These are phyloP conservation scores for Chloropsis hardwickii DNA, from an alignment of 2,113 vertebrate genomes.

Conservation along the genomic window DNA sequence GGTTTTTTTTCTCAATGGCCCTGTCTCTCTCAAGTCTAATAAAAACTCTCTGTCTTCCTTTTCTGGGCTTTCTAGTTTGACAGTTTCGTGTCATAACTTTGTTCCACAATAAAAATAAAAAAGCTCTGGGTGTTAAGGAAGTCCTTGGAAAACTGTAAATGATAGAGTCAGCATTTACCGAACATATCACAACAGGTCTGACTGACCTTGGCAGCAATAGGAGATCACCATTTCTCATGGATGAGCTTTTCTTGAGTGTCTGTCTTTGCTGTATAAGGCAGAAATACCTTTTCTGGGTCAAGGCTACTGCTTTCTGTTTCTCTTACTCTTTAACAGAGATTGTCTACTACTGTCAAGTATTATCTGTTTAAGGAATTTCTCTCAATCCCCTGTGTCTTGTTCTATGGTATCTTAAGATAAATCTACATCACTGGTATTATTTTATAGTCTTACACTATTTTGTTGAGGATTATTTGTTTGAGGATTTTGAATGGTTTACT, in stretches of 20 bases:
- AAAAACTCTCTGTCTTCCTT: conserved; percentile 29
- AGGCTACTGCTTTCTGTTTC: not conserved
- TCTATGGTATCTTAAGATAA: not conserved
- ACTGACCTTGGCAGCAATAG: conserved; percentile 30
- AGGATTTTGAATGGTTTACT: not conserved
- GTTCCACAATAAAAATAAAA: conserved; percentile 50
- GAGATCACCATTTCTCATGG: conserved; percentile 39
- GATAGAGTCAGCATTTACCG: conserved; percentile 31
- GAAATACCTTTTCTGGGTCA: conserved; percentile 35
- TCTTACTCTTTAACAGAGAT: not conserved
- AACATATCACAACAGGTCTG: conserved; percentile 14
- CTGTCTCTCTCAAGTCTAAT: conserved; percentile 3
- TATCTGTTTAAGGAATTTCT: not conserved
- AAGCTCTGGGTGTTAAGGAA: conserved; percentile 17
- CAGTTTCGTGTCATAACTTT: not conserved
- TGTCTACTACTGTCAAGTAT: not conserved
- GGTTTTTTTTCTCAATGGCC: not conserved
- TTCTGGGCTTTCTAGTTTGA: conserved; percentile 10
- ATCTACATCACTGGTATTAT: not conserved
- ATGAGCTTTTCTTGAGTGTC: conserved; percentile 28
- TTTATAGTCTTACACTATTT: not conserved
- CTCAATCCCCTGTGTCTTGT: not conserved
- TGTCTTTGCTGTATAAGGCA: conserved; percentile 8
- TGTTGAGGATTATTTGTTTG: not conserved
- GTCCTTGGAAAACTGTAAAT: conserved; percentile 40